Evolutionary conservation across 2,797 vertebrate genomes (phyloP), one percentile per base, ranked within the genome.

Genomic region (Thaleichthys pacificus): DNA sequence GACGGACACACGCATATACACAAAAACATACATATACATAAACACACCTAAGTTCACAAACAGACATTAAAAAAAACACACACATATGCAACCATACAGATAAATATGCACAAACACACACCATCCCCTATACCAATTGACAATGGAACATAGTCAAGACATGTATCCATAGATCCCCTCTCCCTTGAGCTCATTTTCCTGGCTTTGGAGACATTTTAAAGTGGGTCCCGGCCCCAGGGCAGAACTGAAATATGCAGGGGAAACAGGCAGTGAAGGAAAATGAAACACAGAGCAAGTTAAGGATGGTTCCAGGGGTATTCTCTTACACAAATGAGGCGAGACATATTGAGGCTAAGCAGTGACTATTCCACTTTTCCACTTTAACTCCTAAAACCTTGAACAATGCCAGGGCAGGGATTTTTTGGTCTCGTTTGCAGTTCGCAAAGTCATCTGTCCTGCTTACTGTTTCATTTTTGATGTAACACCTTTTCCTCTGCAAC

Each of bases 191-290:
- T 57, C 49, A 72, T 74, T 66, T 66, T 76, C 72, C 73, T 77
- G 78, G 77, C 69, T 73, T 51, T 68, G 74, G 80, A 79, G 57
- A 71, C 69, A 60, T 32, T 35, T 75, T 79, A 85, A 85, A 85
- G 73, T 77, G 74, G 80, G 71, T 73, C 79, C 66, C 70, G 58
- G 77, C 84, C 78, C 69, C n/a, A 22, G 76, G 84, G 79, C 76
- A 78, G 58, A 76, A 62, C 76, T 82, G 73, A 85, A 86, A 82
- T 81, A 85, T 81, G 82, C 77, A 78, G 69, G n/a, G 75, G 66
- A 30, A 81, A 80, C 74, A 67, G 78, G 72, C 30, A 69, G 73
- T 66, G 71, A 12, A 69, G 69, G 42, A 77, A 79, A 81, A 77
- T 63, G 62, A 78, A 82, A 68, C 35, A 14, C 61, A 64, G 51